Evolutionary conservation across 2,888 invertebrate genomes (phyloP), one percentile per base, ranked within the genome.

Genomic region (Alloplasta piceator): DNA sequence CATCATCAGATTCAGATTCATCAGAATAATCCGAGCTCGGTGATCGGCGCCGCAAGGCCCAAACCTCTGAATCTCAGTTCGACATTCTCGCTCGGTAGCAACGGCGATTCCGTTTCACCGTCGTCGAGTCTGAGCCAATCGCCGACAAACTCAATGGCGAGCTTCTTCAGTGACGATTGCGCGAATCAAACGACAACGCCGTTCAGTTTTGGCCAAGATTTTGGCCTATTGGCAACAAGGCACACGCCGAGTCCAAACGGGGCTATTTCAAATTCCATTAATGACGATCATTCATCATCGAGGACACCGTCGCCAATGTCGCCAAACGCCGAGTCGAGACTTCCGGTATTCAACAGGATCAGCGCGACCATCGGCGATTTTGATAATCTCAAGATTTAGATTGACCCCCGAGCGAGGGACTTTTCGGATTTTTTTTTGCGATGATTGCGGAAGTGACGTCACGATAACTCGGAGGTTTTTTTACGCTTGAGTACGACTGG

Each of bases 281-380:
- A 75, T 56, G 87, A 89, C 10, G 86, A 86, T 75, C 78, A 84
- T n/a, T 77, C 87, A 64, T 88, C 88, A 0, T 84, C 26, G 26
- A 26, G 86, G 60, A 87, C 87, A 63, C 91, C 91, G 0, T 92
- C 91, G 2, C 91, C 90, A 2, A 76, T 90, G 26, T 91, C 92
- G 2, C 91, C 91, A 0, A 90, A 88, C 74, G 94, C 94, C 80
- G 95, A 95, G 82, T 94, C 95, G 67, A 94, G 97, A 87, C 94
- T 97, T 91, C 97, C 97, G 58, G 97, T 97, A 46, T 97, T 97
- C 94, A 96, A 96, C 92, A 94, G 95, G 89, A 93, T 96, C 88
- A 94, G 95, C 89, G 94, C 94, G 84, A 93, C 93, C 74, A 85
- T 93, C 78, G 89, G 87, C 58, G 90, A 91, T n/a, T 90, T 92